A percentile compares a stretch with the other conserved stretches of the same genome.
These are phyloP conservation scores for Odontocerum albicorne DNA, from an alignment of 2,888 invertebrate species.

Conservation along the genomic window DNA sequence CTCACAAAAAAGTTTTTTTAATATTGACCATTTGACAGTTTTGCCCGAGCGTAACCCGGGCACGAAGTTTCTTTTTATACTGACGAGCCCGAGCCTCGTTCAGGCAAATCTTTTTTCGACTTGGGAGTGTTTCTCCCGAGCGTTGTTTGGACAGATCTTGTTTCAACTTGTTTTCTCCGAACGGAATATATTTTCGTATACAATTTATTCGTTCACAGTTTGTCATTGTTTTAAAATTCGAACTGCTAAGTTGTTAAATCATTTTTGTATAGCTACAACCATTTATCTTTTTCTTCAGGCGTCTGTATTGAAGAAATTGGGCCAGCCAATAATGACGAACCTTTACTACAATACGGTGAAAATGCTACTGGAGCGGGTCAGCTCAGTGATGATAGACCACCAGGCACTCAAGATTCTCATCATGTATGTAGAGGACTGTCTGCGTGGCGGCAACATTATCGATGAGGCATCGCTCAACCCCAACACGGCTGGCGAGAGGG, in stretches of 20 bases:
- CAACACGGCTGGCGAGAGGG: slow-evolving; percentile 83
- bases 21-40: no score
- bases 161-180: no score
- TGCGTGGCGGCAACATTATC: slow-evolving; percentile 68
- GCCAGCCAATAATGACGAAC: slow-evolving; percentile 93
- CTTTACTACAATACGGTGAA: slow-evolving; percentile 95
- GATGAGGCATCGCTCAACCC: slow-evolving; percentile 79
- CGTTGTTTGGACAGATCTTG: no score
- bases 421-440: slow-evolving; percentile 68
- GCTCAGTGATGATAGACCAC: slow-evolving; percentile 95
- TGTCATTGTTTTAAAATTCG: slow-evolving; percentile 11
- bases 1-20: no score
- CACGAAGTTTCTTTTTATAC: no score
- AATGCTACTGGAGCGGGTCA: slow-evolving; percentile 90
- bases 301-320: slow-evolving; percentile 86
- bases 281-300: slow-evolving; percentile 53
- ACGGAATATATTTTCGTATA: no score
- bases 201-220: no score
- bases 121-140: no score
- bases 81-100: no score
- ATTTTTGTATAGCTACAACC: not conserved
- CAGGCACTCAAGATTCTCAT: slow-evolving; percentile 78
- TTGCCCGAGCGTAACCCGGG: no score
- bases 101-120: no score
- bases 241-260: not conserved